Evolutionary conservation across 1,140 invertebrate species (phyloP).

Genomic region (Drosophila watanabei): DNA sequence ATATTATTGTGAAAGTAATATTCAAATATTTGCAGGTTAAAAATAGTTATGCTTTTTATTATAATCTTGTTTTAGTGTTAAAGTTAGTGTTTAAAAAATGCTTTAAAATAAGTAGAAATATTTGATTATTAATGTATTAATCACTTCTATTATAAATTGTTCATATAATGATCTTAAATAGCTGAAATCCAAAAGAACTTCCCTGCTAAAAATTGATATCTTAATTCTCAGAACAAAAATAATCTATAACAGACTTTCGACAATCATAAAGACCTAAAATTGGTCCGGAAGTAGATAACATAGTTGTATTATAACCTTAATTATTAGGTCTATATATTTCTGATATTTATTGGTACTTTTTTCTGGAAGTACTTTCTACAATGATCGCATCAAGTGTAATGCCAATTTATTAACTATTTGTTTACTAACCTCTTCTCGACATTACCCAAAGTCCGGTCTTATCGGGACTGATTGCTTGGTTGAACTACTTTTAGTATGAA

Average conservation of each 20-base stretch:
- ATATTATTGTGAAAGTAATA: not conserved
- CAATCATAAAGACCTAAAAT: not conserved
- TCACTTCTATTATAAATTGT: not conserved
- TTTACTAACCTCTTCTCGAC: conserved; percentile 4
- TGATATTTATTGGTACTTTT: not conserved
- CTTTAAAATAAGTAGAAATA: not conserved
- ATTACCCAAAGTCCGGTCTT: conserved; percentile 4
- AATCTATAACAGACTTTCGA: not conserved
- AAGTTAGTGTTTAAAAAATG: too few relatives aligned
- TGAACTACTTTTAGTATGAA: not conserved
- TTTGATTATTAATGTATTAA: not conserved
- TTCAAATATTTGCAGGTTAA: not conserved
- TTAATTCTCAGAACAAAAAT: not conserved
- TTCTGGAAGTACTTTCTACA: not conserved
- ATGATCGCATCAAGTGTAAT: not conserved
- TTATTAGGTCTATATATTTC: too few relatives aligned
- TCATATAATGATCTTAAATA: not conserved
- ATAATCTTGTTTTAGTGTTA: too few relatives aligned
- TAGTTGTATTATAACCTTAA: not conserved
- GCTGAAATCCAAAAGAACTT: not conserved
- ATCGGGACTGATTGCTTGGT: not conserved
- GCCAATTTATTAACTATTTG: not conserved
- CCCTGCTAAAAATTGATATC: not conserved
- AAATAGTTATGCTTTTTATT: too few relatives aligned
- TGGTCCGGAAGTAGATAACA: not conserved